Evolutionary conservation across 92 coral and sea anemone genomes (phyloP), one percentile per base, ranked within the genome.

Genomic region (Bergia sp.): DNA sequence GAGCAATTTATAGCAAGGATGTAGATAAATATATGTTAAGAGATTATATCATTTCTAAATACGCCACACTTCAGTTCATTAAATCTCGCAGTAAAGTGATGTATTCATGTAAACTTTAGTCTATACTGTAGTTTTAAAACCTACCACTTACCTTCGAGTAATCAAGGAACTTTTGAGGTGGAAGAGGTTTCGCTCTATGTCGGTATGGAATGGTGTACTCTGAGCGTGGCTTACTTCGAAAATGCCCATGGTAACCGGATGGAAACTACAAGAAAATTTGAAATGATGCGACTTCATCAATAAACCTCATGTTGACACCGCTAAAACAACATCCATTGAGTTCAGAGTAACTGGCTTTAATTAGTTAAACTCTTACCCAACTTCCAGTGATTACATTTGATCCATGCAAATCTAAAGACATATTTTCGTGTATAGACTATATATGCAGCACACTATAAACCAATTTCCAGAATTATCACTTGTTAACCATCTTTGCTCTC

Each of bases 211-310:
- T 88, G 11, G 90, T 90, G 79, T 90, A 97, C 55, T 97, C 99
- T 75, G 95, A 87, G 3, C 99, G 98, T 50, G 98, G 91, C 80
- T 91, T 93, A 87, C 96, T 97, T 82, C 99, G 90, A 90, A 89
- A 97, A 90, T 97, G 99, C 67, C 99, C 99, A 87, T 97, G 99
- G 92, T 89, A 97, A 77, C 99, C 98, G 77, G 98, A 40, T 18
- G 98, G 98, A 87, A 94, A 96, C 98, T 97, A 15, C 10, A 39
- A 73, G 47, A 44, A 93, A 18, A 29, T 61, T 73, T 15, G 50
- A 82, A 29, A 73, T 45, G 44, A 71, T 43, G 53, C 41, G 41
- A 73, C 13, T 40, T 77, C 53, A 65, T 85, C 76, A 44, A 15
- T 23, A 53, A 53, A 81, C 15, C 57, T 37, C 29, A 16, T 23